Evolutionary conservation across 2,797 vertebrate genomes (phyloP), one percentile per base, ranked within the genome.

Genomic region (Chelmon rostratus): DNA sequence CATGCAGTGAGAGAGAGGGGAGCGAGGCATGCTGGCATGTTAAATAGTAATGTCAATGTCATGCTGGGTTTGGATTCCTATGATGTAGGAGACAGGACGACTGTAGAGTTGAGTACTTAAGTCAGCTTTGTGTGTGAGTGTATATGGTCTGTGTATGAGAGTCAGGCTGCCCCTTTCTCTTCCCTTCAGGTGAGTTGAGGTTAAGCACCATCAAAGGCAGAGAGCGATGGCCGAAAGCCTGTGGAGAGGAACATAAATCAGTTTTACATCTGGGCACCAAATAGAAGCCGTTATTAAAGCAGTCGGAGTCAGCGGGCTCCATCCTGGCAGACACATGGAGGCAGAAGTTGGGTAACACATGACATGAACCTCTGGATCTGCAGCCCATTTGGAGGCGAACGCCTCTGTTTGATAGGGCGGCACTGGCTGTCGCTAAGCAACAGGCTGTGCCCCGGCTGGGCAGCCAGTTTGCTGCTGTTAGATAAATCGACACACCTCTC

Each of bases 191-290:
- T 87, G 83, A 82, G 74, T 76, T 81, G 37, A 90, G 76, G 85
- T 85, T 85, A 73, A 79, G 42, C 56, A 67, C 81, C 87, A 90
- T 92, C 80, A 91, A 90, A 90, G 82, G 16, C 28, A 83, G 25
- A 53, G 46, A 53, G 42, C 52, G 69, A 83, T 53, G 56, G 23
- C 35, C 81, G 80, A 68, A 80, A 63, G 73, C 88, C 89, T 83
- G 62, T 53, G 18, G 73, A 82, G 68, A 79, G 50, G 37, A 68
- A 21, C 73, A 83, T 92, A 81, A 91, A 91, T 94, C 87, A 78
- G 7, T 79, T 83, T 81, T 81, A 88, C 89, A 91, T 92, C 91
- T 92, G 89, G 84, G 76, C 80, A 76, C 80, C 72, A 81, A 89
- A 83, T 31, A 77, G 42, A 11, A 54, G n/a, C 50, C 0, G 7